Evolutionary conservation across 2,797 vertebrate species (phyloP).

Genomic region (Enteromius viviparus): DNA sequence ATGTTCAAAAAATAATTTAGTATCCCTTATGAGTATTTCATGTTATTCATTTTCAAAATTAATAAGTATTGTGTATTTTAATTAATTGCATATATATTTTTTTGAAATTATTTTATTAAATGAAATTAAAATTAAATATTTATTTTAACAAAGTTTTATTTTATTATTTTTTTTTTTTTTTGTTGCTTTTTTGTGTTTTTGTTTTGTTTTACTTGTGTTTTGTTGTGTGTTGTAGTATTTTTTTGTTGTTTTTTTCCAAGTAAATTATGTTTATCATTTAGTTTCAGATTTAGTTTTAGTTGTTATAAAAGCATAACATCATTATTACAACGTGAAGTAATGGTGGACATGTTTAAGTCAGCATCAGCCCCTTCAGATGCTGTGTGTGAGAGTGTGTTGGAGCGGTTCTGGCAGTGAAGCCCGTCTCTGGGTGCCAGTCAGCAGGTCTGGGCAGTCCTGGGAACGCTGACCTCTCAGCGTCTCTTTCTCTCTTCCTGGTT

Average conservation of each 20-base stretch:
- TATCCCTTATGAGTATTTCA: not conserved
- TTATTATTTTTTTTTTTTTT: not conserved
- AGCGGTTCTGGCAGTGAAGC: not conserved
- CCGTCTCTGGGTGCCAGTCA: not conserved
- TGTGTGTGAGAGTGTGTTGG: not conserved
- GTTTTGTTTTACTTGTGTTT: not conserved
- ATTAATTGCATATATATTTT: no score
- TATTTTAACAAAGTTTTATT: not conserved
- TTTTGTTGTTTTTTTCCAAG: not conserved
- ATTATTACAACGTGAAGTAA: not conserved
- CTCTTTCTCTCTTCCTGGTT: constrained; percentile 55
- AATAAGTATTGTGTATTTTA: no score
- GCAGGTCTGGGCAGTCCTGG: constrained; percentile 34
- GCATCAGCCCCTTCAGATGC: not conserved
- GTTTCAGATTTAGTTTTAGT: not conserved
- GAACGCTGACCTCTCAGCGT: constrained; percentile 51
- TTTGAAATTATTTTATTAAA: not conserved
- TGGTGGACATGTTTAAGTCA: not conserved
- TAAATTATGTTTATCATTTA: not conserved
- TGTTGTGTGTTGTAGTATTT: not conserved
- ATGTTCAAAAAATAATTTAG: not conserved
- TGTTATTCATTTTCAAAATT: not conserved
- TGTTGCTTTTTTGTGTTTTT: not conserved
- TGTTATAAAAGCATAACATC: not conserved
- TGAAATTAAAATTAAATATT: no score